phyloP scores from a whole-genome alignment of 2,113 vertebrate genomes.

The Pelusios castaneus region DNA sequence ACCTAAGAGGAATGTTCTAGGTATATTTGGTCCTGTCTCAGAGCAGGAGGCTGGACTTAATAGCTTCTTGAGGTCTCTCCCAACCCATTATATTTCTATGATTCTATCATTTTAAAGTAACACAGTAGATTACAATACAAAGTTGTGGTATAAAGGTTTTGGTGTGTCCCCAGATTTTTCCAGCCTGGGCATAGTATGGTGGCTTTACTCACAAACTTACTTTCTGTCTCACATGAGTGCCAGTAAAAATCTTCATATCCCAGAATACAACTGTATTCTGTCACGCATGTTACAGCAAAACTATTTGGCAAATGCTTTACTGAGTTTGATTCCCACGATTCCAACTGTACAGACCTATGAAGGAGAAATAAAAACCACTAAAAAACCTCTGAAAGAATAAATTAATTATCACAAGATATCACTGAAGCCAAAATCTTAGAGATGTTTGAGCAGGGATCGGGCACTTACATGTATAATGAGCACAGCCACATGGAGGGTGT shows the following conservation, averaged over 20 bases:
- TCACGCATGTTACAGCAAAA: neutral
- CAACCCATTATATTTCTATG: neutral
- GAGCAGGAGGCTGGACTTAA: neutral
- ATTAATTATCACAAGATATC: neutral
- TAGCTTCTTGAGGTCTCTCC: neutral
- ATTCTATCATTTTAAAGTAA: neutral
- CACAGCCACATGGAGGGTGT: neutral
- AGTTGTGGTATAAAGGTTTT: neutral
- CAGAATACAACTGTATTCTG: neutral
- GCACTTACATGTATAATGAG: neutral
- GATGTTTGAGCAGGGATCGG: neutral
- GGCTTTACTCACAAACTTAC: neutral
- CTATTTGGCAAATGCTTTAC: neutral
- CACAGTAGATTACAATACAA: neutral
- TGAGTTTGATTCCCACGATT: neutral
- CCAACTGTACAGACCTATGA: neutral
- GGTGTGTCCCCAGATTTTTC: neutral
- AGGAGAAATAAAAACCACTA: neutral
- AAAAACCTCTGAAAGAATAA: neutral
- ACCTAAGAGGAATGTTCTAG: neutral
- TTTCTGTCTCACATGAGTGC: neutral
- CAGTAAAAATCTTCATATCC: neutral
- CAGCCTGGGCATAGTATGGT: neutral
- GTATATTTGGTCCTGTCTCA: neutral
- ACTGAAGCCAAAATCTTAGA: neutral